A percentile compares a stretch with the other conserved stretches of the same genome.
phyloP scores from a whole-genome alignment of 2,888 invertebrate genomes.

The Lacanobia wlatinum region DNA sequence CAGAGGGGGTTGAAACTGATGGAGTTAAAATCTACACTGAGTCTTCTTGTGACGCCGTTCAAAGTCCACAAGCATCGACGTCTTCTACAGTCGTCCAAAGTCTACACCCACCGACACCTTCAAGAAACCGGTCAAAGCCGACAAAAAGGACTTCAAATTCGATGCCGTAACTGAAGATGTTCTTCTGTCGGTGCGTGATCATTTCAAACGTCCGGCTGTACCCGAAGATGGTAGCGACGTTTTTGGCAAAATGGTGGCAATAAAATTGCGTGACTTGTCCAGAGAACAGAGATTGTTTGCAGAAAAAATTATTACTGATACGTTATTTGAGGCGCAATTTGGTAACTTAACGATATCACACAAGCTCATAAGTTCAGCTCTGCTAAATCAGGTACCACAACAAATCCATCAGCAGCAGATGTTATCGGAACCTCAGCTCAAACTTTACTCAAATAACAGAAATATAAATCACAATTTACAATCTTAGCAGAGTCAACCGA shows the following conservation, averaged over 20 bases:
- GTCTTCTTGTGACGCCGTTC: conserved; percentile 22
- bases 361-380: conserved; percentile 21
- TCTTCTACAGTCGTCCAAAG: conserved; percentile 19
- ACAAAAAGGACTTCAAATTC: conserved; percentile 17
- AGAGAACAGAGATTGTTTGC: conserved; percentile 45
- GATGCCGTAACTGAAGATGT: conserved; percentile 20
- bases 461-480: conserved; percentile 26
- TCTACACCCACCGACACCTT: conserved; percentile 11
- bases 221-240: conserved; percentile 55
- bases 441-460: conserved; percentile 20
- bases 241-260: conserved; percentile 35
- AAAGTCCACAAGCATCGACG: conserved; percentile 15
- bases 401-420: conserved; percentile 22
- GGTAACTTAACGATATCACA: conserved; percentile 22
- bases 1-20: conserved; percentile 22
- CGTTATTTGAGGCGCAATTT: conserved; percentile 32
- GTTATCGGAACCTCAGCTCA: conserved; percentile 21
- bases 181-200: conserved; percentile 9
- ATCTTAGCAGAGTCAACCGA: conserved; percentile 25
- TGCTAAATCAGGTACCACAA: conserved; percentile 25
- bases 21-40: conserved; percentile 29
- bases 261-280: conserved; percentile 21
- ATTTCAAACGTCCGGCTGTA: conserved; percentile 29
- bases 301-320: conserved; percentile 53
- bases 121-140: conserved; percentile 16